These are phyloP conservation scores for Dendropsophus ebraccatus DNA, from an alignment of 2,113 vertebrate genomes.

Conservation along the genomic window DNA sequence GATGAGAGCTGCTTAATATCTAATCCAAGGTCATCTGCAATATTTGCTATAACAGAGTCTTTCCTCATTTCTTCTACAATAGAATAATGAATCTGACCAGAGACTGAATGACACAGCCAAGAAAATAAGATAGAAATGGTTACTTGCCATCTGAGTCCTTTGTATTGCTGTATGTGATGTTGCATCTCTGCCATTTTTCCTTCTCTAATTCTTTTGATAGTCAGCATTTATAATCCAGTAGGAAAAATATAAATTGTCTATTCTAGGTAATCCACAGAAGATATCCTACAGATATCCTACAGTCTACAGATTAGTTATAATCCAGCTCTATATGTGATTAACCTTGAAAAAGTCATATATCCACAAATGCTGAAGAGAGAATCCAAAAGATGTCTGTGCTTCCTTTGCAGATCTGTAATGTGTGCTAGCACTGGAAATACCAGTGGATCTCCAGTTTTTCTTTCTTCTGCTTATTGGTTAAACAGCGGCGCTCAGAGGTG, in stretches of 20 bases:
- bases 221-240: too few relatives aligned
- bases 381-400: slow-evolving; percentile 35
- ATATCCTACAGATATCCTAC: too few relatives aligned
- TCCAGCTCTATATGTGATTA: neutral
- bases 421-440: neutral
- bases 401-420: slow-evolving; percentile 5
- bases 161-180: neutral
- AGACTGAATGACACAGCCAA: slow-evolving; percentile 23
- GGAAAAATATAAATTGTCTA: too few relatives aligned
- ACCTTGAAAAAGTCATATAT: neutral
- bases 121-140: neutral
- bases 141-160: slow-evolving; percentile 15
- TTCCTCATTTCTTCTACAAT: slow-evolving; percentile 29
- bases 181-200: slow-evolving; percentile 52
- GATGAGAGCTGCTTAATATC: slow-evolving; percentile 60
- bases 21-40: slow-evolving; percentile 65
- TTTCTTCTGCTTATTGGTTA: slow-evolving; percentile 58
- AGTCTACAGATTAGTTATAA: neutral
- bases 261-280: too few relatives aligned
- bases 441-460: slow-evolving; percentile 41
- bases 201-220: too few relatives aligned
- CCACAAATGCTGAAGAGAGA: neutral
- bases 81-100: slow-evolving; percentile 8
- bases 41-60: slow-evolving; percentile 33
- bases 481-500: slow-evolving; percentile 68